Evolutionary conservation across 2,797 vertebrate species (phyloP).

Genomic region (Danio choprae): DNA sequence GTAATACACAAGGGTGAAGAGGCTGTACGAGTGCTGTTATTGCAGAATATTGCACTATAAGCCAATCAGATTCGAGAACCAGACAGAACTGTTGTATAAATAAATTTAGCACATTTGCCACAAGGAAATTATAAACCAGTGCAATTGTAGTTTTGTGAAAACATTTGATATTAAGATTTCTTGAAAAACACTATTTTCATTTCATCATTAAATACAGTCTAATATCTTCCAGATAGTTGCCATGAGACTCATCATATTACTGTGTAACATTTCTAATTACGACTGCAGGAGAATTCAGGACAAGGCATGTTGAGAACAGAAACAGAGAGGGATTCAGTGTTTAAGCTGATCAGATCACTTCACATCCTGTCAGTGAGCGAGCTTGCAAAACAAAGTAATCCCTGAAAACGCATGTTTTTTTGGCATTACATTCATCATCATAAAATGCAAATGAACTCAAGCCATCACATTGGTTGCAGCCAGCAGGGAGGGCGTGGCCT

Average conservation of each 20-base stretch:
- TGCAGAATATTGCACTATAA: too few relatives aligned
- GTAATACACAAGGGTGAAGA: too few relatives aligned
- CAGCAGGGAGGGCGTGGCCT: constrained; percentile 36
- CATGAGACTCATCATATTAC: not conserved
- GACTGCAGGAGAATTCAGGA: constrained; percentile 13
- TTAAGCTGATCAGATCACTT: constrained; percentile 15
- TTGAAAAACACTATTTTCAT: not conserved
- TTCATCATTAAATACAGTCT: not conserved
- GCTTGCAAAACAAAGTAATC: constrained; percentile 30
- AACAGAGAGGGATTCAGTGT: not conserved
- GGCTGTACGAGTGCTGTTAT: too few relatives aligned
- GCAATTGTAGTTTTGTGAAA: too few relatives aligned
- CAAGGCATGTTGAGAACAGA: constrained; percentile 17
- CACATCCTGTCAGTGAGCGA: constrained; percentile 26
- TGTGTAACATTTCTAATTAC: not conserved
- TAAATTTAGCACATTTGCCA: too few relatives aligned
- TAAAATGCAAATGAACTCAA: constrained; percentile 36
- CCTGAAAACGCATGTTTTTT: constrained; percentile 30
- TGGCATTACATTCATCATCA: constrained; percentile 10
- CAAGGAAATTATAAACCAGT: too few relatives aligned
- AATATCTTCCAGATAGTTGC: not conserved
- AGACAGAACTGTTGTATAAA: too few relatives aligned
- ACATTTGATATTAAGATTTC: too few relatives aligned
- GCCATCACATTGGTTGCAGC: constrained; percentile 44
- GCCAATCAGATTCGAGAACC: too few relatives aligned